Base-by-base conservation (phyloP, 2,113 vertebrate genomes). In the Odocoileus hemionus region DNA sequence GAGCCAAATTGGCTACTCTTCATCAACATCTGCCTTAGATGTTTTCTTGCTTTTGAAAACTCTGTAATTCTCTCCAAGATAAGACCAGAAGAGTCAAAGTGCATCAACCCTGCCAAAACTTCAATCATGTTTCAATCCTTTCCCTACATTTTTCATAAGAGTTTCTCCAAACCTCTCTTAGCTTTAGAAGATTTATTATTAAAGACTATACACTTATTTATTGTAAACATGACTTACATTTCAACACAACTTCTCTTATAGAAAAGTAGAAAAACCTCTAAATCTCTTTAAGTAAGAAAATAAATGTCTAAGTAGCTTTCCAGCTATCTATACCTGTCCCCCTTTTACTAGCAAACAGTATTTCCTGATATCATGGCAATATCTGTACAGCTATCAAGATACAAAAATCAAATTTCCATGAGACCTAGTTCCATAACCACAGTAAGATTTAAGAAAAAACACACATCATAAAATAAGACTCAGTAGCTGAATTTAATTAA, bases 401-500 rank as follows among this genome's bases (percentile, higher is more conserved):
- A 58, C 5, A 52, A 94, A 92, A 94, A 92, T 93, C 96, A 94
- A 91, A 57, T 92, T 94, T 91, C 26, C 33, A 94, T 93, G 91
- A 92, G 83, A 92, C 19, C 52, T 95, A 78, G n/a, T 94, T 98
- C 79, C 52, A 92, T 61, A 95, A 61, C 25, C 50, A 89, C 39
- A 90, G n/a, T 47, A 92, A 96, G 19, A 89, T 91, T 91, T 52
- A 43, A 45, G 89, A 86, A 74, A 67, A 43, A 26, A 60, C 33
- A 19, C 50, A n/a, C 78, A 52, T 28, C 10, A 92, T 61, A 79
- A 96, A 89, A 39, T 80, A 97, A 96, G 16, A 25, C 55, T 96
- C 43, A 76, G 36, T 70, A 95, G 47, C 79, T 97, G 16, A 97
- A 79, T 88, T 97, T 89, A 98, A 97, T 93, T 94, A 97, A 97